Conservation (phyloP, 2,797 vertebrate species). For the Hyperoplus immaculatus region DNA sequence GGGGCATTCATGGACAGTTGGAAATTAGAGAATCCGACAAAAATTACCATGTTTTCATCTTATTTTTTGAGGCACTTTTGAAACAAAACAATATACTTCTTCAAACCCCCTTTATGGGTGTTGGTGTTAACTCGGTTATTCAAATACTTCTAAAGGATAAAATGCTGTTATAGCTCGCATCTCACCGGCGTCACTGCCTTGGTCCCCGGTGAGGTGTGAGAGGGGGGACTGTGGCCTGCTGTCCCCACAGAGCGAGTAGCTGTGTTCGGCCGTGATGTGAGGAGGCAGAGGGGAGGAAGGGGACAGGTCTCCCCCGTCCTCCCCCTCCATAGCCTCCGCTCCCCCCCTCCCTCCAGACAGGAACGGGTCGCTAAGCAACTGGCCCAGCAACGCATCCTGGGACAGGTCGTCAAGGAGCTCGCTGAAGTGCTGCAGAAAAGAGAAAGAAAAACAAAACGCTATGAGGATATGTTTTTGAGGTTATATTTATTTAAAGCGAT, state of each 20-base stretch:
- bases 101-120: too few species aligned
- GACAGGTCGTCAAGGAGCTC: constrained; percentile 97
- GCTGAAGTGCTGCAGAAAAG: constrained; percentile 91
- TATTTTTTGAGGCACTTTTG: too few species aligned
- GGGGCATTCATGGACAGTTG: too few species aligned
- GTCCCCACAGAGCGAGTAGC: constrained; percentile 97
- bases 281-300: constrained; percentile 91
- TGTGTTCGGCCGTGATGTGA: constrained; percentile 97
- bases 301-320: constrained; percentile 82
- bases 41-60: too few species aligned
- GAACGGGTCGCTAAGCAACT: constrained; percentile 98
- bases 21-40: too few species aligned
- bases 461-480: background rate
- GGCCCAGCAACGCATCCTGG: constrained; percentile 93
- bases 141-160: too few species aligned
- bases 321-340: constrained; percentile 90
- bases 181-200: constrained; percentile 92
- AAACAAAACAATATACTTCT: too few species aligned
- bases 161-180: background rate
- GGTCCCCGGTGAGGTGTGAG: constrained; percentile 89
- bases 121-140: too few species aligned
- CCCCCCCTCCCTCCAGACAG: constrained; percentile 89
- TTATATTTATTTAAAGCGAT: too few species aligned
- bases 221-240: constrained; percentile 94
- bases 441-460: background rate